Percentiles rank a stretch among this genome's conserved stretches.
These are phyloP conservation scores for Sarcophaga rosellei DNA, from an alignment of 2,888 invertebrate genomes.

Conservation along the genomic window DNA sequence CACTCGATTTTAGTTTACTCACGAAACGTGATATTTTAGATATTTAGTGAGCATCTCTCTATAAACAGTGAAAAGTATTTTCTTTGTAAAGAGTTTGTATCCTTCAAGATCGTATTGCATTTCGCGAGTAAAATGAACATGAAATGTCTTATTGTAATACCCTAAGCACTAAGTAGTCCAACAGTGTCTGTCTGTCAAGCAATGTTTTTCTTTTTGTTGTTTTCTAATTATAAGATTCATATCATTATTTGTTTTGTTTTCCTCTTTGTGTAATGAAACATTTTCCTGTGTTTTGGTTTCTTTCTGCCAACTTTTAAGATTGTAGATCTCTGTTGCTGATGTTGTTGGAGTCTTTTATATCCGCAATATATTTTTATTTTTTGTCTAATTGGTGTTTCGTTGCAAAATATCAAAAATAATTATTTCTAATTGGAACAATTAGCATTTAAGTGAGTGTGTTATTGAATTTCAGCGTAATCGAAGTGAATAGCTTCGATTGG, in stretches of 20 bases:
- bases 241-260: slow-evolving; percentile 42
- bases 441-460: slow-evolving; percentile 49
- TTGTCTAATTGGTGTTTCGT: slow-evolving; percentile 52
- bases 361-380: slow-evolving; percentile 28
- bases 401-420: slow-evolving; percentile 57
- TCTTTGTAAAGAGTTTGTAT: too few species aligned
- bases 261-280: slow-evolving; percentile 6
- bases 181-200: too few species aligned
- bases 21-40: too few species aligned
- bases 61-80: too few species aligned
- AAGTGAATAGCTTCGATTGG: slow-evolving; percentile 15
- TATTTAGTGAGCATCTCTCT: too few species aligned
- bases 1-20: too few species aligned
- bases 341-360: not conserved
- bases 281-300: slow-evolving; percentile 33
- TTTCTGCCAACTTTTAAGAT: not conserved
- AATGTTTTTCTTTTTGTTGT: too few species aligned
- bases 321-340: not conserved
- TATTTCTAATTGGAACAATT: slow-evolving; percentile 63
- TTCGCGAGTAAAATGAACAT: too few species aligned
- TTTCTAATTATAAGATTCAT: slow-evolving; percentile 46
- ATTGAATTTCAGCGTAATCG: slow-evolving; percentile 51
- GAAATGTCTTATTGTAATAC: not conserved
- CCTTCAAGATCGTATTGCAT: too few species aligned
- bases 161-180: not conserved